Percentiles rank a stretch among this genome's conserved stretches.
These are phyloP conservation scores for Platycheirus albimanus DNA, from an alignment of 2,888 invertebrate genomes.

Conservation along the genomic window DNA sequence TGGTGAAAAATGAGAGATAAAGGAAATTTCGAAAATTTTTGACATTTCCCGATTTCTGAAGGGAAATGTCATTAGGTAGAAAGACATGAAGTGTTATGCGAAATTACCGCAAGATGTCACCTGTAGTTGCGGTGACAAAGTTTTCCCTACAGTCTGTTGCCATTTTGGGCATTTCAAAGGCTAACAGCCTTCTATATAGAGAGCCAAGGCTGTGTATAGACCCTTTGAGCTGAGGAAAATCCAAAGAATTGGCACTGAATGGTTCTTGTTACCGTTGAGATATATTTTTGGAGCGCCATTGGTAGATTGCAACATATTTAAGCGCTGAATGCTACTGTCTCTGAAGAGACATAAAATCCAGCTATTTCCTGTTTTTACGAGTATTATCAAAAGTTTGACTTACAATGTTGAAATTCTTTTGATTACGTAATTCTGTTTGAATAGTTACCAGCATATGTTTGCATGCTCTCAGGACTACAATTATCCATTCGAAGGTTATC, in stretches of 20 bases:
- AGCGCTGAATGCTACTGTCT: constrained; percentile 84
- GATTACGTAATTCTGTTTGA: too few relatives aligned
- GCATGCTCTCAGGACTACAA: constrained; percentile 83
- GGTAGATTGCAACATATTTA: constrained; percentile 85
- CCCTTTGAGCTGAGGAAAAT: constrained; percentile 87
- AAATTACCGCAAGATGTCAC: too few relatives aligned
- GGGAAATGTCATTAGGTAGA: too few relatives aligned
- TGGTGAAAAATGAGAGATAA: too few relatives aligned
- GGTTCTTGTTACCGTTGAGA: constrained; percentile 77
- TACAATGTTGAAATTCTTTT: constrained; percentile 85
- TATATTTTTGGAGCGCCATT: constrained; percentile 80
- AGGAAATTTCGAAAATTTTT: too few relatives aligned
- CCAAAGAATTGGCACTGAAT: constrained; percentile 84
- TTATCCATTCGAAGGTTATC: constrained; percentile 85
- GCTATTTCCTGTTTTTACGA: too few relatives aligned
- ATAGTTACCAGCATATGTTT: constrained; percentile 80
- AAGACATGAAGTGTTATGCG: too few relatives aligned
- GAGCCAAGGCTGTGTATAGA: constrained; percentile 85
- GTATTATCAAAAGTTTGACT: constrained; percentile 78
- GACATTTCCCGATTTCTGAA: too few relatives aligned
- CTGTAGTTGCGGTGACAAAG: too few relatives aligned
- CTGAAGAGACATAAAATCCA: too few relatives aligned
- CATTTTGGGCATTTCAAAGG: constrained; percentile 84
- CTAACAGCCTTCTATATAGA: constrained; percentile 83
- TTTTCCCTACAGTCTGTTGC: too few relatives aligned